Evolutionary conservation across 2,888 invertebrate genomes (phyloP), one percentile per base, ranked within the genome.

Genomic region (Stenodera caucasica): DNA sequence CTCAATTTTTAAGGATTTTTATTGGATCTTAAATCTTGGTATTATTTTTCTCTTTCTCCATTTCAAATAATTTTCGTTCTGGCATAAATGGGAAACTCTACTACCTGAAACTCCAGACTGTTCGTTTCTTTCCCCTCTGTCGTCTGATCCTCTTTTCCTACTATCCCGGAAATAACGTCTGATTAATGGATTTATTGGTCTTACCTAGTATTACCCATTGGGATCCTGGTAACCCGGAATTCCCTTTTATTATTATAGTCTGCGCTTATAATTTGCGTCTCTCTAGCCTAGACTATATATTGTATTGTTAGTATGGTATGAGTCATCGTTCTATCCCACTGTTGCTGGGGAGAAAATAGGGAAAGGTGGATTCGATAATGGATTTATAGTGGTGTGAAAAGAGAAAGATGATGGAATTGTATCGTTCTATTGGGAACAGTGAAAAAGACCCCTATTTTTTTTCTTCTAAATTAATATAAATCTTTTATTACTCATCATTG

Each of bases 271-370:
- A 21, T 45, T 45, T 15, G 45, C 45, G 45, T 45, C 18, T 45
- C 45, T 21, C 45, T 21, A 21, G 15, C 45, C 21, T n/a, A n/a
- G 12, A 11, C 45, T 40, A 33, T 33, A 33, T 30, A 6, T 9
- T 30, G 6, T 7, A 18, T 4, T 40, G 15, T 30, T n/a, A n/a
- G n/a, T n/a, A n/a, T n/a, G n/a, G 59, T 40, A 37, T 63, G 63
- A 63, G 59, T 63, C 63, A 63, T 59, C 56, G 53, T 33, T 62
- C 58, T 45, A 18, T 61, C 61, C 58, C 53, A 52, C 63, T 63
- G 63, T 63, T 63, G 63, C 63, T 63, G 63, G 63, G 63, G 59
- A 59, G 59, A 59, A 55, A 60, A 55, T 52, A 45, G 45, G 55
- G 18, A 57, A 37, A 55, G 53, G 57, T 53, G 54, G 55, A 55